phyloP scores from a whole-genome alignment of 35 echinoderm and acorn worm species.

The Eucidaris tribuloides region DNA sequence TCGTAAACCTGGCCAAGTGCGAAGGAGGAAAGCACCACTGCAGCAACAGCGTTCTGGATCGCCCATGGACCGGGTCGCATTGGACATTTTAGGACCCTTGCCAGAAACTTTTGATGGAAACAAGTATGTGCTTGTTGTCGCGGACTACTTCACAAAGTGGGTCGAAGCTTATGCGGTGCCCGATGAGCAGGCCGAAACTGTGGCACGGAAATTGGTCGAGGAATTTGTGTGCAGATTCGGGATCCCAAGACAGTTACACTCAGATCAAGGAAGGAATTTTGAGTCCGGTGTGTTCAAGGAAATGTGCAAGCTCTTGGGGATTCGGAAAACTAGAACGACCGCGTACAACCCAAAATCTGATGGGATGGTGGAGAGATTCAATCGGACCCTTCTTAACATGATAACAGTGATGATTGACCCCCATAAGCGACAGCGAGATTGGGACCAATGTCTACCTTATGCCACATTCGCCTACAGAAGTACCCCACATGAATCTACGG shows the following conservation, averaged over 20 bases:
- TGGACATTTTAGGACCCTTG: conserved; percentile 60
- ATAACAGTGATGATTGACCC: conserved; percentile 29
- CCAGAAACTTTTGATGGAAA: conserved; percentile 25
- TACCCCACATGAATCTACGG: conserved; percentile 22
- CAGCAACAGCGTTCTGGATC: conserved; percentile 11
- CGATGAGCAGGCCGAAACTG: conserved; percentile 15
- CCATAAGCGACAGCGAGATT: conserved; percentile 19
- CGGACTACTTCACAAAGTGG: conserved; percentile 55
- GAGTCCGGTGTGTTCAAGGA: conserved; percentile 22
- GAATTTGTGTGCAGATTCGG: neutral
- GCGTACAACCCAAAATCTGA: conserved; percentile 37
- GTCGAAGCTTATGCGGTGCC: conserved; percentile 37
- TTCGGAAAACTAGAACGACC: conserved; percentile 26
- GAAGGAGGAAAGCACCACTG: conserved; percentile 15
- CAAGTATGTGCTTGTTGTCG: conserved; percentile 20
- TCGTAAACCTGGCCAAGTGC: neutral
- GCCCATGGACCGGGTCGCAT: conserved; percentile 55
- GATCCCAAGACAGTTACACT: neutral
- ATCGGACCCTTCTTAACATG: conserved; percentile 1
- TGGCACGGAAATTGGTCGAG: neutral
- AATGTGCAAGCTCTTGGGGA: conserved; percentile 27
- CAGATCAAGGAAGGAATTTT: too few species aligned
- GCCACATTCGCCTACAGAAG: conserved; percentile 35
- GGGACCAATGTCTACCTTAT: conserved; percentile 34
- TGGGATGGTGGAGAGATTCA: neutral